These are phyloP conservation scores for Eupithecia tripunctaria DNA, from an alignment of 2,888 invertebrate genomes.

Conservation along the genomic window DNA sequence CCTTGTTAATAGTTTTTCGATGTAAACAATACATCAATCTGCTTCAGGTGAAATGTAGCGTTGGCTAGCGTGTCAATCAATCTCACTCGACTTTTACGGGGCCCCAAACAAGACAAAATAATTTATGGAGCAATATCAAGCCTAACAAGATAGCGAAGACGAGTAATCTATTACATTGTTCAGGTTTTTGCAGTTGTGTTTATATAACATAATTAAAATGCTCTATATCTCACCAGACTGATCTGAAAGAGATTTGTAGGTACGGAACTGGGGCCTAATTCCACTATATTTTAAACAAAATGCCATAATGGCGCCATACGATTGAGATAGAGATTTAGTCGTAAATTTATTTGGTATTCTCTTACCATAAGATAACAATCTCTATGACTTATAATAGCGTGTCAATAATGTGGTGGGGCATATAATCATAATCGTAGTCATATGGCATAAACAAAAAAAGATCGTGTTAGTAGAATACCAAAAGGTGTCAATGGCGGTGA, in stretches of 20 bases:
- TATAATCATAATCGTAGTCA: too few relatives aligned
- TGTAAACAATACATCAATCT: conserved; percentile 6
- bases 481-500: too few relatives aligned
- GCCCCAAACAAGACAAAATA: conserved; percentile 8
- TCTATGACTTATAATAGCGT: too few relatives aligned
- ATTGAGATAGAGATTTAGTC: too few relatives aligned
- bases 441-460: too few relatives aligned
- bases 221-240: not conserved
- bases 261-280: too few relatives aligned
- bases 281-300: too few relatives aligned
- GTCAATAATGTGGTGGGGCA: too few relatives aligned
- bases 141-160: conserved; percentile 6
- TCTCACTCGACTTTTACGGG: conserved; percentile 22
- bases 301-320: too few relatives aligned
- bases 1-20: not conserved
- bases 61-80: conserved; percentile 14
- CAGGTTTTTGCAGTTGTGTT: not conserved
- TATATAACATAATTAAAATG: not conserved
- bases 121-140: conserved; percentile 10
- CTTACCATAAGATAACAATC: too few relatives aligned
- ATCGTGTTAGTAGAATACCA: too few relatives aligned
- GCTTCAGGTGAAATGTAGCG: not conserved
- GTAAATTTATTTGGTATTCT: too few relatives aligned
- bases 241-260: not conserved
- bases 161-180: conserved; percentile 14